These are phyloP conservation scores for Corythornis vintsioides DNA, from an alignment of 2,113 vertebrate species.

Conservation along the genomic window DNA sequence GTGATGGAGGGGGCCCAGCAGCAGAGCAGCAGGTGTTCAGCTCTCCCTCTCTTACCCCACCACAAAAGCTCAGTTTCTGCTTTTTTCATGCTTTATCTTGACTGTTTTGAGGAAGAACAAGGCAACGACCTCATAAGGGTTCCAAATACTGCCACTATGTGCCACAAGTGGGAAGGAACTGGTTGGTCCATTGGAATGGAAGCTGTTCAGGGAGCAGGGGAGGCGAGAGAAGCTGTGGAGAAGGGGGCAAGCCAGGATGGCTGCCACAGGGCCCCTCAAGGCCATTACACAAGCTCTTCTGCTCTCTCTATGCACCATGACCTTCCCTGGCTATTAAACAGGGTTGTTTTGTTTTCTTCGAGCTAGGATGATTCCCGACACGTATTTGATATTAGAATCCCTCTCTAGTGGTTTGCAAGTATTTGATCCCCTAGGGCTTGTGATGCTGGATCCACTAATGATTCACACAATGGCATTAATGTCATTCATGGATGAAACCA, in stretches of 20 bases:
- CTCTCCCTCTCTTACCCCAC: neutral
- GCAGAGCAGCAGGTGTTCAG: conserved; percentile 43
- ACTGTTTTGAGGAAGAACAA: conserved; percentile 45
- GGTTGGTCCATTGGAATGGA: neutral
- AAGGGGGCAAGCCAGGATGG: neutral
- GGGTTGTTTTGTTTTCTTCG: conserved; percentile 65
- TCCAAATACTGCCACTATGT: neutral
- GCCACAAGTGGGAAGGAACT: conserved; percentile 32
- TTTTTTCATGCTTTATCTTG: neutral
- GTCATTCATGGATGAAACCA: conserved; percentile 70
- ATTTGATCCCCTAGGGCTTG: conserved; percentile 60
- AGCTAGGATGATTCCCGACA: conserved; percentile 41
- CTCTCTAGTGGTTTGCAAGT: conserved; percentile 65
- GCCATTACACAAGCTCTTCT: conserved; percentile 6
- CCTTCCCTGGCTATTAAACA: conserved; percentile 45
- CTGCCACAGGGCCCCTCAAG: neutral
- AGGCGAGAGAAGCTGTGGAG: neutral
- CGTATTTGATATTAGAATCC: conserved; percentile 63
- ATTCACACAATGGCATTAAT: conserved; percentile 71
- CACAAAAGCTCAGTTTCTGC: conserved; percentile 12
- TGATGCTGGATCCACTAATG: conserved; percentile 65
- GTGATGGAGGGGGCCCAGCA: neutral
- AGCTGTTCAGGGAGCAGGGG: neutral
- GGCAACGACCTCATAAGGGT: neutral
- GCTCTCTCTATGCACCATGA: conserved; percentile 26